phyloP scores from a whole-genome alignment of 2,888 invertebrate species.

The Gerris lacustris region DNA sequence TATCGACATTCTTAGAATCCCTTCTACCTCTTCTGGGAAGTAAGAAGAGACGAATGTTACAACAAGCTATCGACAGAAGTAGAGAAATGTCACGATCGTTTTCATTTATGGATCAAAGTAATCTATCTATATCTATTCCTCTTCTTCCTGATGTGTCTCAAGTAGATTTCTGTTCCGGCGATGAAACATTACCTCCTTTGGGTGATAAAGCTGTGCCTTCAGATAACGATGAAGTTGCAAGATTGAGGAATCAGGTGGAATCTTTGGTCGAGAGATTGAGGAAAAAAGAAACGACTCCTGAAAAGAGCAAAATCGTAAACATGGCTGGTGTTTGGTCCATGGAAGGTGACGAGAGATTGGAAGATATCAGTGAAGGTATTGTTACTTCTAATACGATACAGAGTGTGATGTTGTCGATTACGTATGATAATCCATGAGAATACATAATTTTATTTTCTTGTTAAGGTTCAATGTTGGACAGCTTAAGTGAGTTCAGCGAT shows the following conservation, averaged over 20 bases:
- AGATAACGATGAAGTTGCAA: constrained; percentile 30
- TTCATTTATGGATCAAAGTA: constrained; percentile 24
- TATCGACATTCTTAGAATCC: constrained; percentile 52
- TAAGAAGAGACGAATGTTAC: constrained; percentile 42
- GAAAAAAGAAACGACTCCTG: constrained; percentile 14
- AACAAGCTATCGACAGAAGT: constrained; percentile 41
- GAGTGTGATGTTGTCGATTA: too few species aligned
- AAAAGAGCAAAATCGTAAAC: not conserved
- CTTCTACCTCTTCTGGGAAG: constrained; percentile 41
- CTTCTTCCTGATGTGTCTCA: constrained; percentile 32
- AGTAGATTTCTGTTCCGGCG: constrained; percentile 31
- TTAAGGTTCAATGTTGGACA: constrained; percentile 20
- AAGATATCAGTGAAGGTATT: constrained; percentile 21
- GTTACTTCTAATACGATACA: too few species aligned
- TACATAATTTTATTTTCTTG: not conserved
- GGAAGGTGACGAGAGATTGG: constrained; percentile 11
- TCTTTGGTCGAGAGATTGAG: constrained; percentile 32
- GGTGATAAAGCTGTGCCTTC: constrained; percentile 25
- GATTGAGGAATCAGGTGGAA: constrained; percentile 36
- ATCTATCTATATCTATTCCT: constrained; percentile 24
- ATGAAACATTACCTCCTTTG: constrained; percentile 27
- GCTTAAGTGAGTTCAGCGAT: constrained; percentile 18
- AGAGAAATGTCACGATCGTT: constrained; percentile 28
- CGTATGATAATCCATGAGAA: too few species aligned
- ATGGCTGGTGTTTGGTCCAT: not conserved